Base-by-base conservation (phyloP, 2,797 vertebrate species). In the Vultur gryphus region DNA sequence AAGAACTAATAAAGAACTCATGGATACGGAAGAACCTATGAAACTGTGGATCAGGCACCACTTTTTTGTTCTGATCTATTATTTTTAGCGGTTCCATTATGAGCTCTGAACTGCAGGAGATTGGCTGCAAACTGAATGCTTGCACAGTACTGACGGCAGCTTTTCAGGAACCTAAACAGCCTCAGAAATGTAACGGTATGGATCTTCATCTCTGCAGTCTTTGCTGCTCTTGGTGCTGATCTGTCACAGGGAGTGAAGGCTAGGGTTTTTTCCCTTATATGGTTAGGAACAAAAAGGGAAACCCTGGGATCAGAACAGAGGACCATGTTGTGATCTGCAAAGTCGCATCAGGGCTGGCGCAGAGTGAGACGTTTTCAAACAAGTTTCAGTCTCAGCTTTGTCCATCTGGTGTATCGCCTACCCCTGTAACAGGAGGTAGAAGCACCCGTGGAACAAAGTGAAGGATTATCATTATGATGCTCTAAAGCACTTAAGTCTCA, bases 371-470 rank as follows among this genome's bases (percentile, higher is more conserved):
- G 1, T 54, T 93, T 94, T 58, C 54, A 66, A 61, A 67, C 28
- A 61, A 14, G 17, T 54, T 81, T 88, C 76, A 37, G 25, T 23
- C 48, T 76, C 55, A 57, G 13, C 24, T 87, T 92, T 93, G 52
- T 75, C 59, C 29, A 11, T 46, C 29, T 67, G 72, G n/a, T 88
- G 11, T 29, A 11, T 76, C 0, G 0, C 29, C 57, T 33, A 15
- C 14, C 17, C 13, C 25, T 33, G 44, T 35, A 25, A 23, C 26
- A 73, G 59, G 21, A 94, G 59, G 31, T 7, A 66, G 84, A 48
- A 80, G 35, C 17, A 58, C 15, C 31, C 0, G 0, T 1, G 3
- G 43, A 37, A 54, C 2, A 1, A 31, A 73, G 35, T 5, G 44
- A 59, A 73, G 13, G 13, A 33, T 76, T 72, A 15, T 58, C 5